Evolutionary conservation across 2,888 invertebrate species (phyloP), one percentile per base, ranked within the genome.

Genomic region (Drosophila picticornis): DNA sequence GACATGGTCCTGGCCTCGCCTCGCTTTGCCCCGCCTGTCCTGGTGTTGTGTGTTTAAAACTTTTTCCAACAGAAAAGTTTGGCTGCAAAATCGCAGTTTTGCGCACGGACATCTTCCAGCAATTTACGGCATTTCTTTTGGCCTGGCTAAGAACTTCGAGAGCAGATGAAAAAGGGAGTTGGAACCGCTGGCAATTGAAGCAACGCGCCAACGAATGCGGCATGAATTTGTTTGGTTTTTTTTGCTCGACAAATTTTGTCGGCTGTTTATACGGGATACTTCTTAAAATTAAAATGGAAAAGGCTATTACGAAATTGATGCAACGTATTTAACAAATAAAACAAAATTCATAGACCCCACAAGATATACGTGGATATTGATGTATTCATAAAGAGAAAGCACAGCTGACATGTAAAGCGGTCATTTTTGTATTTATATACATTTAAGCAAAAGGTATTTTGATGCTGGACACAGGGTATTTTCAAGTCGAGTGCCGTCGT

Each of bases 41-140:
- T 58, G 55, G 62, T 63, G 57, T 59, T 64, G 64, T 79, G 77
- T 76, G 72, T 79, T 85, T 78, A 85, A 90, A 86, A 86, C 63
- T 90, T 86, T 85, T 72, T 72, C 79, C 82, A 77, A 72, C 72
- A 67, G 53, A 85, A 88, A 83, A 84, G 69, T 88, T 88, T 80
- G 32, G 43, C 80, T 68, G 70, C 60, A 53, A 66, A 71, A 63
- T 80, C 60, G 71, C 60, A 50, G 73, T 64, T 69, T 69, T 62
- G 38, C 60, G 65, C 64, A 55, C 48, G 63, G 84, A 77, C 85
- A 89, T 87, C 84, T 88, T 88, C 81, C 86, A 81, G 88, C 90
- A 86, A 86, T 88, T 86, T 86, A 86, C 86, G 90, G 88, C 79
- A 72, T 76, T 75, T 67, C 60, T 36, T 67, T 51, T 55, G 57